Conservation (phyloP, 2,888 invertebrate species). For the Heterodera filipjevi region DNA sequence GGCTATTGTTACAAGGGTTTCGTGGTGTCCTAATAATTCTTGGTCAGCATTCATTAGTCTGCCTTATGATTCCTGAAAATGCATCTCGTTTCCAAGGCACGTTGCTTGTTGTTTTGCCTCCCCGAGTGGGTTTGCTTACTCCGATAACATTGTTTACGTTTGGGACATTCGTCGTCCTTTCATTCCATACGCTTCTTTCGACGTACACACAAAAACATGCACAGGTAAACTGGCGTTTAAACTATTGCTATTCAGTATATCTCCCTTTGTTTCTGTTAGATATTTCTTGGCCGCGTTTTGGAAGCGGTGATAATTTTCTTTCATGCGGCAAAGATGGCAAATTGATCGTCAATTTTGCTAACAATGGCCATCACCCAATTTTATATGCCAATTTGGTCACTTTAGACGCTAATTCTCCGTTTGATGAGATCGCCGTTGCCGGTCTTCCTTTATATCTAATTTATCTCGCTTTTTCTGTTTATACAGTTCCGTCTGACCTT, state of each 20-base stretch:
- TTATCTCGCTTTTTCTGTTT: not conserved
- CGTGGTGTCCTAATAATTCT: slow-evolving; percentile 33
- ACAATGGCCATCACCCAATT: slow-evolving; percentile 31
- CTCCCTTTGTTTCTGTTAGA: slow-evolving; percentile 29
- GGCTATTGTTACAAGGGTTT: slow-evolving; percentile 32
- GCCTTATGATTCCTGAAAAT: slow-evolving; percentile 2
- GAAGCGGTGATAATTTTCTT: slow-evolving; percentile 34
- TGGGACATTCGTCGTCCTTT: slow-evolving; percentile 44
- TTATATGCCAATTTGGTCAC: slow-evolving; percentile 35
- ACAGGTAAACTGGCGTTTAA: slow-evolving; percentile 24
- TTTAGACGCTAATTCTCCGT: slow-evolving; percentile 29
- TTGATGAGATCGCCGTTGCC: slow-evolving; percentile 39
- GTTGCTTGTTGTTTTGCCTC: slow-evolving; percentile 29
- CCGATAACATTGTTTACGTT: slow-evolving; percentile 38
- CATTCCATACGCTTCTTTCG: slow-evolving; percentile 36
- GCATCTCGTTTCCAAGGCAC: slow-evolving; percentile 1
- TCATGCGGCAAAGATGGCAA: slow-evolving; percentile 43
- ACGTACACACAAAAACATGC: slow-evolving; percentile 28
- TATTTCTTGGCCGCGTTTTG: slow-evolving; percentile 39
- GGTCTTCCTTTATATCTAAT: slow-evolving; percentile 9
- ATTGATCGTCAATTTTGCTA: slow-evolving; percentile 35
- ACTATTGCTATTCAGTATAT: not conserved
- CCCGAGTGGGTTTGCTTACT: slow-evolving; percentile 22
- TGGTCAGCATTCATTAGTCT: not conserved
- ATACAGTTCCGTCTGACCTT: slow-evolving; percentile 18